Percentiles rank a stretch among this genome's conserved stretches.
Conservation (phyloP, 2,888 invertebrate genomes). For the Phyto melanocephala region DNA sequence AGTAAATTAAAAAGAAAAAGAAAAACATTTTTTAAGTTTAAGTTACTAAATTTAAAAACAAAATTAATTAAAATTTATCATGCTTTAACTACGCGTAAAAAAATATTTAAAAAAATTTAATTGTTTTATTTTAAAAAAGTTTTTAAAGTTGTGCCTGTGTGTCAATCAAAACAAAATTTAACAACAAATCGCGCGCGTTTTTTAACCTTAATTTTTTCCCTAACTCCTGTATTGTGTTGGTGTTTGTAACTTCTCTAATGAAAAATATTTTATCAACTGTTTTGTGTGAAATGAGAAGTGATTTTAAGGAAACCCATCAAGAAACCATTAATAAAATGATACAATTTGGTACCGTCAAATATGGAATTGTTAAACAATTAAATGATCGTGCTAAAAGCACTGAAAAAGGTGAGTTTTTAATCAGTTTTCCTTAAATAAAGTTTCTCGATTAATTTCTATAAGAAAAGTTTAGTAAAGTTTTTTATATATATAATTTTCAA, state of each 20-base stretch:
- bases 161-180: background rate
- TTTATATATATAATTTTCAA: too few species aligned
- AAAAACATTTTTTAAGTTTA: too few species aligned
- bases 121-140: background rate
- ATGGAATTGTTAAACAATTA: constrained; percentile 81
- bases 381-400: constrained; percentile 79
- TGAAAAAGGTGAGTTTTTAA: constrained; percentile 75
- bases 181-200: background rate
- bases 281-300: constrained; percentile 79
- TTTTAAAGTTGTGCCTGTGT: background rate
- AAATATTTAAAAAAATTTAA: background rate
- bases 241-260: constrained; percentile 69
- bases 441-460: too few species aligned
- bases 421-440: background rate
- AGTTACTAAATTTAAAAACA: too few species aligned
- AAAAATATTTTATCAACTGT: constrained; percentile 76
- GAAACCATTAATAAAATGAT: constrained; percentile 81
- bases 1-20: too few species aligned
- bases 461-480: too few species aligned
- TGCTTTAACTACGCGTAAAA: too few species aligned
- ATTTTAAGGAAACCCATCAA: constrained; percentile 79
- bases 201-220: background rate
- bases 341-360: constrained; percentile 84
- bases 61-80: too few species aligned
- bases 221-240: background rate